Evolutionary conservation across 2,888 invertebrate species (phyloP), one percentile per base, ranked within the genome.

Genomic region (Troides aeacus): DNA sequence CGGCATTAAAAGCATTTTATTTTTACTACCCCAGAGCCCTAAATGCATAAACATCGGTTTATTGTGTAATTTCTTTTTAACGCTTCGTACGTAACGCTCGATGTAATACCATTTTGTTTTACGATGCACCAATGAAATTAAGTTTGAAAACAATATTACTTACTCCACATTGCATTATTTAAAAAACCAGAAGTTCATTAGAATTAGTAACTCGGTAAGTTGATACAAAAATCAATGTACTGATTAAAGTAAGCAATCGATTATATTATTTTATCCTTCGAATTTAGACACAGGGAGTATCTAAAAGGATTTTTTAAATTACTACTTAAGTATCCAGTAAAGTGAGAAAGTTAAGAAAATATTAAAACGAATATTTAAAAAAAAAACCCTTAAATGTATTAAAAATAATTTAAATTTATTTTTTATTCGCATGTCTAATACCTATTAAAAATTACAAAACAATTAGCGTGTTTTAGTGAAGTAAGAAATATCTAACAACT

Each of bases 1-100:
- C 72, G 75, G 85, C 81, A 87, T 87, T 89, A 89, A 89, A 88
- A 81, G 78, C 86, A 86, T 85, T 86, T 88, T 87, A 88, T 86
- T 85, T 81, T 81, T 79, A 80, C 83, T 84, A 88, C 88, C 86
- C 85, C 82, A 83, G 76, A 76, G 78, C 80, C 80, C 82, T 86
- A 87, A 87, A 86, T 84, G 80, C 79, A 84, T 84, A 86, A 86
- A 84, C 84, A 85, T 86, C 82, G 79, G 79, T 86, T 85, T 85
- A 86, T 84, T 86, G 81, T 85, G 86, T 86, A 86, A 86, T 86
- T 84, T 79, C 79, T 79, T 85, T 85, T 85, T 63, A 67, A 68
- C 59, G 68, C 63, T 68, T 63, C 59, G 59, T 59, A 63, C 68
- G 68, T 68, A 68, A 46, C 63, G 62, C 57, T 66, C 56, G 36